Conservation (phyloP, 2,797 vertebrate species). For the Pipistrellus kuhlii region DNA sequence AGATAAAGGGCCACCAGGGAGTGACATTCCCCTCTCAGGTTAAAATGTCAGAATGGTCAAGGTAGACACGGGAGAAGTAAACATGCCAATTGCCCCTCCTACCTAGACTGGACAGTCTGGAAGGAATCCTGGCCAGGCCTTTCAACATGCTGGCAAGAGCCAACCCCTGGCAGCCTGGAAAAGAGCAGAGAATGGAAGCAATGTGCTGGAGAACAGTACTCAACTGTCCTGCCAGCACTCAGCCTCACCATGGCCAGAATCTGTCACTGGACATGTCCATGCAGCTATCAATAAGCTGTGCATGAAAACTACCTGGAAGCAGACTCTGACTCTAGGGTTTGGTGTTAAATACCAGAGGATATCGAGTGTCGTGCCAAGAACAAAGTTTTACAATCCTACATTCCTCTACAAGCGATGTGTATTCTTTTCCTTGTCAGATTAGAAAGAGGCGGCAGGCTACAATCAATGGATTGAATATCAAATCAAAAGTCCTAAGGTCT, state of each 20-base stretch:
- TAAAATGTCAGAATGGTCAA: conserved; percentile 31
- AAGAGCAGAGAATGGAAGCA: background rate
- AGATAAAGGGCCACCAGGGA: conserved; percentile 66
- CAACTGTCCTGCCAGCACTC: background rate
- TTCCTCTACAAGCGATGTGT: conserved; percentile 33
- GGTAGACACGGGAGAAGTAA: background rate
- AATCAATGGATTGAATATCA: background rate
- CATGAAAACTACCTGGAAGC: conserved; percentile 18
- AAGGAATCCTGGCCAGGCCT: conserved; percentile 44
- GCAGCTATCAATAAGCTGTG: background rate
- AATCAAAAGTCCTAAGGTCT: conserved; percentile 64
- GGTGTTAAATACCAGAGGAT: conserved; percentile 33
- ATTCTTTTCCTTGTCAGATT: conserved; percentile 66
- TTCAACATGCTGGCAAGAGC: conserved; percentile 42
- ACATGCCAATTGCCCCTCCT: background rate
- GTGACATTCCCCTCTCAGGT: conserved; percentile 28
- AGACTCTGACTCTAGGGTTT: background rate
- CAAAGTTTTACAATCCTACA: conserved; percentile 39
- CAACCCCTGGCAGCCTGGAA: background rate
- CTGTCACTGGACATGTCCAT: conserved; percentile 8
- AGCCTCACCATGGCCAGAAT: background rate
- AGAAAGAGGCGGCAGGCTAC: background rate
- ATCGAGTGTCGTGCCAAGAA: conserved; percentile 57
- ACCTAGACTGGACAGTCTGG: background rate
- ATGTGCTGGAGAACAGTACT: background rate